phyloP scores from a whole-genome alignment of 2,797 vertebrate genomes.

The Danio tinwini region DNA sequence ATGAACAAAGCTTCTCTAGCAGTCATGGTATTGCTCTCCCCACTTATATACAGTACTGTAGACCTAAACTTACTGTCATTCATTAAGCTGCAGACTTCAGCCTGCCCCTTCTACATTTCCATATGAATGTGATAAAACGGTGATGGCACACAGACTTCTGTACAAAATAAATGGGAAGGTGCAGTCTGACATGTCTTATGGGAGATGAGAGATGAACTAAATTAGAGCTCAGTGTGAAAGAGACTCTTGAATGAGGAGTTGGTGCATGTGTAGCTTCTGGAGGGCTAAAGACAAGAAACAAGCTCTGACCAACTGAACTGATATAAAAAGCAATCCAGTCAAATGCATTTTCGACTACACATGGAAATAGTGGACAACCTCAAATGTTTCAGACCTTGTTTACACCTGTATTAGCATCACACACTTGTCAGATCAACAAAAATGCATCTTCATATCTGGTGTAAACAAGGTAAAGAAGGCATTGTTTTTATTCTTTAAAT shows the following conservation, averaged over 20 bases:
- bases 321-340: not conserved
- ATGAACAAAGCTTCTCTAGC: conserved; percentile 1
- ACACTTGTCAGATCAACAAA: too few species aligned
- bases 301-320: not conserved
- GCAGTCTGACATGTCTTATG: conserved; percentile 24
- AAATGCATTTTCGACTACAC: not conserved
- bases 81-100: conserved; percentile 11
- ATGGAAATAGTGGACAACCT: not conserved
- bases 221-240: conserved; percentile 29
- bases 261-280: conserved; percentile 3
- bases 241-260: conserved; percentile 30
- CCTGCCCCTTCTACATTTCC: conserved; percentile 9
- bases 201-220: conserved; percentile 20
- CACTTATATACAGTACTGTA: not conserved
- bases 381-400: not conserved
- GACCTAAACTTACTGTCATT: conserved; percentile 25
- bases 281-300: not conserved
- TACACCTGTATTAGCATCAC: too few species aligned
- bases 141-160: conserved; percentile 4
- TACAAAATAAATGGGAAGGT: conserved; percentile 23
- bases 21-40: not conserved
- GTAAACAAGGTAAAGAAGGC: too few species aligned
- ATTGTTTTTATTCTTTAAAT: not conserved
- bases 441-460: too few species aligned
- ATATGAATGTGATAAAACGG: conserved; percentile 26